Evolutionary conservation across 2,888 invertebrate genomes (phyloP), one percentile per base, ranked within the genome.

Genomic region (Cetonia aurata): DNA sequence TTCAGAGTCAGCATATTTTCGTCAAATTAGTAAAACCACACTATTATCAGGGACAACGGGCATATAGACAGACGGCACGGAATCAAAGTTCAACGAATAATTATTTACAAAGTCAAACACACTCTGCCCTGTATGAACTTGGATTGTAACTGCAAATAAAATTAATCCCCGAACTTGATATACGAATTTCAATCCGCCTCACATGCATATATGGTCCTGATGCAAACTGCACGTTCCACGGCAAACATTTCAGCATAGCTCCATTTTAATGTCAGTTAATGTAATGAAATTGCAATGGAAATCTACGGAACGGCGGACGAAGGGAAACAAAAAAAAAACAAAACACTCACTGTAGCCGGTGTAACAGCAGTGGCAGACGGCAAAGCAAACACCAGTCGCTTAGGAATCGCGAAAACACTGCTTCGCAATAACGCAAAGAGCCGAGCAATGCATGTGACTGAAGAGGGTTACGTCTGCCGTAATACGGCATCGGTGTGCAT

Each of bases 231-330:
- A 17, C 62, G 50, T 52, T 15, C 31, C 62, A 41, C 50, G 15
- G 33, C 37, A 65, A 50, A 65, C 52, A 50, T 41, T 65, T 65
- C 50, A 65, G 50, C 50, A 50, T 13, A 50, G 50, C 33, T 65
- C 50, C 37, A 65, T 65, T 65, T 50, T 65, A 65, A 65, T 50
- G 62, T 50, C 62, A 50, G 52, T 65, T 65, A 65, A 65, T 65
- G 62, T 65, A 65, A 65, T 65, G 62, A 65, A 65, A 65, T 65
- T 65, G 62, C 62, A 52, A 65, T 50, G 62, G 62, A 17, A 65
- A 65, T 65, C 37, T 37, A 37, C 62, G 52, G 33, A 46, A 17
- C 50, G 42, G 37, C 31, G 62, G 37, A n/a, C 10, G 50, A 37
- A 50, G 50, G 1, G 52, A 65, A 65, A 37, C 48, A 48, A 60